These are phyloP conservation scores for Ceyx erithaca DNA, from an alignment of 2,797 vertebrate genomes.

Conservation along the genomic window DNA sequence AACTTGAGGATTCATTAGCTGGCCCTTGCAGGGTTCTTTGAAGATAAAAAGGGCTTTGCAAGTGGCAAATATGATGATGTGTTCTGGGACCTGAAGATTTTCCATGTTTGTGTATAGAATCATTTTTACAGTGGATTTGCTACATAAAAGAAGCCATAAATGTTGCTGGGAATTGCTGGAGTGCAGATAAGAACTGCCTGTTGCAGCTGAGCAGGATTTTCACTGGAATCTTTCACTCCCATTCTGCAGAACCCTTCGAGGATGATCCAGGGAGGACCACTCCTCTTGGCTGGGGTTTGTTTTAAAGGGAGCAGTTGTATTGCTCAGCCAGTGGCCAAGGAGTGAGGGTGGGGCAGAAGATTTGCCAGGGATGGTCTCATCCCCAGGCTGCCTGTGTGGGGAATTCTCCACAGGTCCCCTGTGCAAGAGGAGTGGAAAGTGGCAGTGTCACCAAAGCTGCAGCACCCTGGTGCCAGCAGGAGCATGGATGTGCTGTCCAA, in stretches of 20 bases:
- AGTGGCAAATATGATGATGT: constrained; percentile 42
- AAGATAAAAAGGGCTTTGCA: constrained; percentile 56
- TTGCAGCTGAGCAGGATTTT: constrained; percentile 4
- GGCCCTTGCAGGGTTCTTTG: constrained; percentile 17
- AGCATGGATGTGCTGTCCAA: background rate
- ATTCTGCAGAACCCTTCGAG: background rate
- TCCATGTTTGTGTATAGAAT: constrained; percentile 58
- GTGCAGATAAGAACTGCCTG: constrained; percentile 26
- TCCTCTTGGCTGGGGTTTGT: background rate
- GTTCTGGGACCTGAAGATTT: constrained; percentile 46
- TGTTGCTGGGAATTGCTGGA: constrained; percentile 35
- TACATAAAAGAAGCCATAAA: constrained; percentile 37
- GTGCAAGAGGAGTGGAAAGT: background rate
- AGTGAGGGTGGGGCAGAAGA: background rate
- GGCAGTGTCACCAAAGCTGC: background rate
- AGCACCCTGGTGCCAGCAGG: background rate
- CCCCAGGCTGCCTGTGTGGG: background rate
- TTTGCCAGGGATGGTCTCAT: rapidly evolving
- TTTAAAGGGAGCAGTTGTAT: background rate
- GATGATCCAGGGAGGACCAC: rapidly evolving
- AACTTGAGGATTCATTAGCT: constrained; percentile 47
- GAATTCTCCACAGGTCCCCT: background rate
- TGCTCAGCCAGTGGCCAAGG: rapidly evolving
- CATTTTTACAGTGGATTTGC: constrained; percentile 51
- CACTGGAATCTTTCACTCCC: background rate